Evolutionary conservation across 1,140 invertebrate genomes (phyloP), one percentile per base, ranked within the genome.

Genomic region (Drosophila murphyi): DNA sequence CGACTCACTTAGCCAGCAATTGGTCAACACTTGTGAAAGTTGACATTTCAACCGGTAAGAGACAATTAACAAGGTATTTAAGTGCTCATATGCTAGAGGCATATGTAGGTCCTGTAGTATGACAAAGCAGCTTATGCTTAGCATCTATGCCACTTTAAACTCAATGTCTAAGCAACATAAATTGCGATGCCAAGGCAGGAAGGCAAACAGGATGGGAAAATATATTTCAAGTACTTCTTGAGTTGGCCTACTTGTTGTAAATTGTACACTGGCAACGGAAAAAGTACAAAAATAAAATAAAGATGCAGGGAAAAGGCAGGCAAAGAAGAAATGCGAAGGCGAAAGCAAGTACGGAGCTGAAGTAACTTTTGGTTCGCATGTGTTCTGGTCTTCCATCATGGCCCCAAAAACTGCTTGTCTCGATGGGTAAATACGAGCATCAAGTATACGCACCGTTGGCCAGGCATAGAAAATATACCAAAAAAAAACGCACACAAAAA

Each of bases 401-500:
- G 71, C 35, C 52, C 52, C 39, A 43, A 51, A 39, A 59, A 52
- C 10, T n/a, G 29, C 39, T 65, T 35, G 56, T 41, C 4, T 54
- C 8, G 41, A 29, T 34, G 48, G 32, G 54, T 20, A 50, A 47
- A 47, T 47, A 34, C 64, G 51, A 45, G 55, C 77, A 88, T 88
- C 85, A 85, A 85, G 85, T 89, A 89, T 89, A 85, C 85, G 85
- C 85, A 89, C 80, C 68, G 83, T 80, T 89, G 86, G 77, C 85
- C 85, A 69, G 64, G 64, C 74, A 65, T 57, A 78, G 60, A 50
- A 67, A 62, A 50, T 8, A 32, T 45, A 4, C 0, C 54, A 28
- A 28, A 61, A 69, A 45, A 52, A 60, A 52, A 31, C 20, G 20
- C 20, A 20, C 20, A 20, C 20, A 65, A 48, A 47, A 48, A 65